These are phyloP conservation scores for Lates japonicus DNA, from an alignment of 2,797 vertebrate species.

Conservation along the genomic window DNA sequence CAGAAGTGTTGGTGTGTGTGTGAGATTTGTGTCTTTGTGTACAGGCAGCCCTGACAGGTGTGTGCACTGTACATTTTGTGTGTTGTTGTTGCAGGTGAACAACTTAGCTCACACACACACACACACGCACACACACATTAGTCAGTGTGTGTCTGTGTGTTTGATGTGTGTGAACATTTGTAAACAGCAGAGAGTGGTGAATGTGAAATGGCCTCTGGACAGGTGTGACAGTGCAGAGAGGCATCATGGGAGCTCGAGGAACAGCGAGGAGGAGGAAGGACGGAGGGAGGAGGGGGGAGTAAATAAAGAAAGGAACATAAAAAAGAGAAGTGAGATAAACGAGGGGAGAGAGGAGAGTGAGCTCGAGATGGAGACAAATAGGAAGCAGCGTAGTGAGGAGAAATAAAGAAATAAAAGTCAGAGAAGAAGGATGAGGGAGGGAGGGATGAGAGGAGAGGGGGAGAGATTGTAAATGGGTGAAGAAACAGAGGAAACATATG, in stretches of 20 bases:
- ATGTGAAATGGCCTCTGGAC: constrained; percentile 33
- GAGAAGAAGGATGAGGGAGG: not conserved
- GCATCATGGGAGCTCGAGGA: constrained; percentile 27
- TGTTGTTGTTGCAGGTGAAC: constrained; percentile 26
- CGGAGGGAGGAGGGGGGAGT: not conserved
- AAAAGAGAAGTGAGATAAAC: not conserved
- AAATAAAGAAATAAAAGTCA: not conserved
- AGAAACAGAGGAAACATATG: not conserved
- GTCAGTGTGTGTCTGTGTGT: constrained; percentile 6
- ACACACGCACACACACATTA: constrained; percentile 17
- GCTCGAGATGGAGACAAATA: not conserved
- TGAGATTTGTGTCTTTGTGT: not conserved
- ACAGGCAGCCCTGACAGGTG: constrained; percentile 10
- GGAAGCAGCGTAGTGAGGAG: not conserved
- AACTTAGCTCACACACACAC: constrained; percentile 7
- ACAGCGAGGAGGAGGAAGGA: not conserved
- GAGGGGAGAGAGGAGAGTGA: not conserved
- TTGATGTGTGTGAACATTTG: constrained; percentile 8
- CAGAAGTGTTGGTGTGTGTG: not conserved
- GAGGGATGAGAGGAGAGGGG: not conserved
- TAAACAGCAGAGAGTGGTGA: constrained; percentile 12
- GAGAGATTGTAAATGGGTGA: not conserved
- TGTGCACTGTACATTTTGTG: not conserved
- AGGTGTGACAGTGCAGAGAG: constrained; percentile 23
- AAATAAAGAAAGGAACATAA: not conserved